Percentiles rank a stretch among this genome's conserved stretches.
These are phyloP conservation scores for Drosophila anomalipes DNA, from an alignment of 2,888 invertebrate genomes.

Conservation along the genomic window DNA sequence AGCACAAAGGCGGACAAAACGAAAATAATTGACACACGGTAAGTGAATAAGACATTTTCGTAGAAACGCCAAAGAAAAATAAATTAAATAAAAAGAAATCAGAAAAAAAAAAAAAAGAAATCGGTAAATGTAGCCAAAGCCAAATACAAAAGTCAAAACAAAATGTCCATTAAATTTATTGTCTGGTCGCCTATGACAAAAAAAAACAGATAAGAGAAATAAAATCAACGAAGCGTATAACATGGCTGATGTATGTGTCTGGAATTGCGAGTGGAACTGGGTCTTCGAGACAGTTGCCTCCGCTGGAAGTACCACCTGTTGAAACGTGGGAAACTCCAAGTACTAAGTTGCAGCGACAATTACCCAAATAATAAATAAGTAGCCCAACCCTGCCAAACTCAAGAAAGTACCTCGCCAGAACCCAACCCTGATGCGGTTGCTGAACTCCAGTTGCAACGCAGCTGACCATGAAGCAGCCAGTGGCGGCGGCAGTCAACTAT, in stretches of 20 bases:
- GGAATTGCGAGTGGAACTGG: constrained; percentile 7
- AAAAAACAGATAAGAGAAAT: constrained; percentile 18
- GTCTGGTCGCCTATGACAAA: constrained; percentile 58
- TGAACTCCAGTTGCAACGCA: constrained; percentile 37
- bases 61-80: constrained; percentile 35
- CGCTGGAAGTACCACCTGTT: constrained; percentile 43
- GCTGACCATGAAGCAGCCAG: constrained; percentile 58
- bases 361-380: constrained; percentile 36
- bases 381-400: constrained; percentile 22
- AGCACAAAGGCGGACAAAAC: constrained; percentile 6
- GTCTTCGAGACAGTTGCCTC: constrained; percentile 22
- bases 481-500: constrained; percentile 40
- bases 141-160: constrained; percentile 13
- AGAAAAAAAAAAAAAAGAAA: constrained; percentile 22
- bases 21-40: constrained; percentile 67
- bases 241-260: constrained; percentile 56
- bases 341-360: constrained; percentile 28
- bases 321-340: constrained; percentile 53
- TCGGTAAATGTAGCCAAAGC: constrained; percentile 12
- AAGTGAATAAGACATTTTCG: constrained; percentile 42
- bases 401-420: neutral
- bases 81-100: constrained; percentile 13
- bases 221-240: constrained; percentile 61
- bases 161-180: constrained; percentile 59
- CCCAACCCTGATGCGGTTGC: constrained; percentile 47